Percentiles rank a stretch among this genome's conserved stretches.
phyloP scores from a whole-genome alignment of 2,113 vertebrate species.

The Catharus minimus region DNA sequence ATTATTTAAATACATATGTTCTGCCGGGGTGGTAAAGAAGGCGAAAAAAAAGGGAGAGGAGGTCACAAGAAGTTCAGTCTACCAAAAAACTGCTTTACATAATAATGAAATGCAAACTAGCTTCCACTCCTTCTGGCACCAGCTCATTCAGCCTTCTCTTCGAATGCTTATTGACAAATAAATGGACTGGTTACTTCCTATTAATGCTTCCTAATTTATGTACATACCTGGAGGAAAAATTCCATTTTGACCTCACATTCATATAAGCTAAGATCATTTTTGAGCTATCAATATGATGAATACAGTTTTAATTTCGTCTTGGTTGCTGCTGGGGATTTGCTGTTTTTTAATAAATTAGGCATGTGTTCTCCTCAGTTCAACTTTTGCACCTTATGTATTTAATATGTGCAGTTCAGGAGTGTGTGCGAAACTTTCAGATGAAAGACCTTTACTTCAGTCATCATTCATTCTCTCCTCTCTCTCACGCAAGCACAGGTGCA shows the following conservation, averaged over 20 bases:
- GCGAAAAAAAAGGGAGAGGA: background rate
- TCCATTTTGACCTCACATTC: slow-evolving; percentile 56
- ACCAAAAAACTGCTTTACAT: slow-evolving; percentile 53
- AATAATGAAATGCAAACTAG: slow-evolving; percentile 66
- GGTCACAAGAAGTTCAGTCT: slow-evolving; percentile 54
- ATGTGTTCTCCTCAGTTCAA: slow-evolving; percentile 29
- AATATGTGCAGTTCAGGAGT: slow-evolving; percentile 9
- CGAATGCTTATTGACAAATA: slow-evolving; percentile 71
- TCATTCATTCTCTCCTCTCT: background rate
- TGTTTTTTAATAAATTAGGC: slow-evolving; percentile 60
- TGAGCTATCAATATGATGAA: slow-evolving; percentile 33
- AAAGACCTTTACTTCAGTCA: background rate
- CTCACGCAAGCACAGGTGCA: background rate
- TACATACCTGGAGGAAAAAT: slow-evolving; percentile 68
- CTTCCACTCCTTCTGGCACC: slow-evolving; percentile 59
- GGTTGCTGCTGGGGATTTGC: slow-evolving; percentile 50
- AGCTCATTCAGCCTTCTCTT: slow-evolving; percentile 51
- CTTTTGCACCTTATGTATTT: slow-evolving; percentile 29
- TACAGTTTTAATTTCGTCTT: slow-evolving; percentile 54
- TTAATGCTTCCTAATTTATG: slow-evolving; percentile 66
- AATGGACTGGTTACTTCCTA: slow-evolving; percentile 63
- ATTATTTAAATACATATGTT: slow-evolving; percentile 5
- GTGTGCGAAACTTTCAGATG: background rate
- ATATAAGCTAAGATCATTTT: slow-evolving; percentile 48
- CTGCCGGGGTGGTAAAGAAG: background rate